phyloP scores from a whole-genome alignment of 1,140 invertebrate genomes.

The Diploscapter pachys region DNA sequence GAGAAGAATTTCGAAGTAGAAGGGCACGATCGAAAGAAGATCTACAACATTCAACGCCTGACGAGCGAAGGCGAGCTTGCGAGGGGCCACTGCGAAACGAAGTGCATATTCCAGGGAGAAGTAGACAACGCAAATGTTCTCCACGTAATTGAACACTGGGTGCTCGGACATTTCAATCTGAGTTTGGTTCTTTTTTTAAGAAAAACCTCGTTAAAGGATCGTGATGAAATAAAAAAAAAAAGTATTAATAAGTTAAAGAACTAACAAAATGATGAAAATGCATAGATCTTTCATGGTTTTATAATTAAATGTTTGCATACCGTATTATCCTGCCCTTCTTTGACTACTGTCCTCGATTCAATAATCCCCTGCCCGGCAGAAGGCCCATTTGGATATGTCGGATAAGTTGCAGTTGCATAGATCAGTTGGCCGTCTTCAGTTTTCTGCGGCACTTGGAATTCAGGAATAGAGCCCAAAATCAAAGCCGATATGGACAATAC shows the following conservation, averaged over 20 bases:
- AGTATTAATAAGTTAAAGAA: not conserved
- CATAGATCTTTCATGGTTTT: too few species aligned
- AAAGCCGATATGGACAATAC: constrained; percentile 55
- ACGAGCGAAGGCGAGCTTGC: constrained; percentile 97
- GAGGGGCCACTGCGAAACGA: constrained; percentile 93
- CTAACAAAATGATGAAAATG: too few species aligned
- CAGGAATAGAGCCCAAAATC: constrained; percentile 54
- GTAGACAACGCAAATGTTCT: constrained; percentile 99
- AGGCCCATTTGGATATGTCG: constrained; percentile 56
- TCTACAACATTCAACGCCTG: constrained; percentile 98
- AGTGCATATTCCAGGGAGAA: constrained; percentile 97
- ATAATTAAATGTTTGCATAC: too few species aligned
- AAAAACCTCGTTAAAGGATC: not conserved
- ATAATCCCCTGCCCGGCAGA: constrained; percentile 48
- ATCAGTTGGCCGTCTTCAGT: constrained; percentile 26
- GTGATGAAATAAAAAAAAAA: constrained; percentile 2
- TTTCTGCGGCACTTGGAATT: constrained; percentile 55
- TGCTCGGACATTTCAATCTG: constrained; percentile 54
- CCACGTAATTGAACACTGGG: constrained; percentile 66
- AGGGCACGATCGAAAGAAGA: constrained; percentile 94
- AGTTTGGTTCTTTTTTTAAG: not conserved
- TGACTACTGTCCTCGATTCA: constrained; percentile 44
- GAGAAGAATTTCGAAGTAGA: constrained; percentile 55
- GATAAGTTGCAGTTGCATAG: constrained; percentile 42
- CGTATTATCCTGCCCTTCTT: constrained; percentile 44